Evolutionary conservation across 2,113 vertebrate species (phyloP), one percentile per base, ranked within the genome.

Genomic region (Sturnus vulgaris): DNA sequence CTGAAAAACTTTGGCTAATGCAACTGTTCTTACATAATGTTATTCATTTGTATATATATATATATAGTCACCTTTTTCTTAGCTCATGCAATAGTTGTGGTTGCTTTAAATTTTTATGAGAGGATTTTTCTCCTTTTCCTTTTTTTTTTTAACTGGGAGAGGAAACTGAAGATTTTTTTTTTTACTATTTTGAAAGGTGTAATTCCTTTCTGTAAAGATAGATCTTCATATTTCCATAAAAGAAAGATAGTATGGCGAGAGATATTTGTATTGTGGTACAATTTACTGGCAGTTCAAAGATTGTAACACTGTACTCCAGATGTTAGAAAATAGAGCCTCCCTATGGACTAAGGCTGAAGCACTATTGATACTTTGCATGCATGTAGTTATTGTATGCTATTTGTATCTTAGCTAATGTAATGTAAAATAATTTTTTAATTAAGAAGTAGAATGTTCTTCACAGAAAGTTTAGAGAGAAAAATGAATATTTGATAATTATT

Each of bases 81-180:
- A 84, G 56, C 37, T 60, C 16, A 12, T 18, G 4, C 16, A 60
- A 15, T 56, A 63, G 17, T 40, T 73, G 42, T 28, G 30, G 18
- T 13, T 59, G 46, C 21, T 49, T 84, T 68, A 66, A 46, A 56
- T 84, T 66, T n/a, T 39, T 33, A 7, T 13, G 13, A 3, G 12
- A 5, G 24, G 11, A 17, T 56, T 50, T 39, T 8, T 0, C 2
- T 27, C 4, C 0, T 2, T 12, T n/a, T 8, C 1, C 2, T 6
- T 39, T 66, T 46, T 35, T 68, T 63, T 44, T 55, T 65, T 75
- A 22, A 21, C 33, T 64, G 13, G 28, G 37, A 65, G 18, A 53
- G 7, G 42, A 65, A 80, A 39, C 25, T 73, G 50, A 83, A 71
- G 15, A 71, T 27, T 49, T 63, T 40, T 40, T 40, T 40, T 40